These are phyloP conservation scores for Mareca penelope DNA, from an alignment of 2,797 vertebrate species.

Conservation along the genomic window DNA sequence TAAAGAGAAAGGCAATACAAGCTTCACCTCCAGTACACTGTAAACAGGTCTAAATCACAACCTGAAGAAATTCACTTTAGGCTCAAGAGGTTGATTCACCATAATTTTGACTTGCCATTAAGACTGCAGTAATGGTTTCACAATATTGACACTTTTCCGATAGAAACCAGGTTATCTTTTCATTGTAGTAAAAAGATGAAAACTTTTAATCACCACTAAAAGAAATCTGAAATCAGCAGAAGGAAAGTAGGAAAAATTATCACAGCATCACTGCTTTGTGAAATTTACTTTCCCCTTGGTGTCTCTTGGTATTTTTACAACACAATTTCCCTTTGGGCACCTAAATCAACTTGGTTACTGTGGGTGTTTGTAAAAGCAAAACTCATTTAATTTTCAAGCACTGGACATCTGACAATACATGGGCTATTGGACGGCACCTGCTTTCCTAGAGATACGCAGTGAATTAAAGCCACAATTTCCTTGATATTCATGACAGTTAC, in stretches of 20 bases:
- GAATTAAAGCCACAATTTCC: neutral
- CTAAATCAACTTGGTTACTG: neutral
- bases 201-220: neutral
- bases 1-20: neutral
- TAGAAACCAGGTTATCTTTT: neutral
- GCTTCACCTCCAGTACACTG: neutral
- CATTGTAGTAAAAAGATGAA: neutral
- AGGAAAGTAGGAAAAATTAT: neutral
- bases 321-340: neutral
- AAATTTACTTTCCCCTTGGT: neutral
- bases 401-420: neutral
- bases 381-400: slow-evolving; percentile 19
- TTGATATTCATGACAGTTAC: neutral
- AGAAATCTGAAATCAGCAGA: neutral
- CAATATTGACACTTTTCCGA: neutral
- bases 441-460: neutral
- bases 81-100: neutral
- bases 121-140: neutral
- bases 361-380: neutral
- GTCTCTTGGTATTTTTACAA: neutral
- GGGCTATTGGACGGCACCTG: neutral
- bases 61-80: neutral
- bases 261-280: neutral
- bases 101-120: neutral
- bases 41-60: neutral